Percentiles rank a stretch among this genome's conserved stretches.
These are phyloP conservation scores for Fopius arisanus DNA, from an alignment of 1,140 invertebrate species.

Conservation along the genomic window DNA sequence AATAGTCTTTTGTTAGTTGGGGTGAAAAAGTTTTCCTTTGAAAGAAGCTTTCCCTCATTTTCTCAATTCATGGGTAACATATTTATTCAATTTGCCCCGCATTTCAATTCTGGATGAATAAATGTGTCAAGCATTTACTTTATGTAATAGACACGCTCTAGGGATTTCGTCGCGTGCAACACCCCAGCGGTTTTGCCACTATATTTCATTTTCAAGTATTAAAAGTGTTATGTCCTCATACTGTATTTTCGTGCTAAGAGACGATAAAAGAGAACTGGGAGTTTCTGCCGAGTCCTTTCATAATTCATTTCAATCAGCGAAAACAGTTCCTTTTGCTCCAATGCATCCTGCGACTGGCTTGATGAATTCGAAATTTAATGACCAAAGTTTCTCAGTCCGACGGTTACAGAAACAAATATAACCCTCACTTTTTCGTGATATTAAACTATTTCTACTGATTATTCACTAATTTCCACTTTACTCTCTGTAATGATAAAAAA, in stretches of 20 bases:
- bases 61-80: background rate
- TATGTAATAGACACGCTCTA: background rate
- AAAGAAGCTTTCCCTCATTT: background rate
- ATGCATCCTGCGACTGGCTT: background rate
- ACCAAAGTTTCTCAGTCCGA: background rate
- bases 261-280: background rate
- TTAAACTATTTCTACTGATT: no score
- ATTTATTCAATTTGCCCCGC: background rate
- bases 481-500: no score
- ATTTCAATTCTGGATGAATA: background rate
- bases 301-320: constrained; percentile 8
- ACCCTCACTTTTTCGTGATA: no score
- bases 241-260: background rate
- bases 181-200: background rate
- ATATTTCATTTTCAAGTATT: constrained; percentile 1
- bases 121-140: background rate
- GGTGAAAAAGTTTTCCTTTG: background rate
- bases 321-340: background rate
- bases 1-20: no score
- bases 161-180: background rate
- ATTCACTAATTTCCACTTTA: no score
- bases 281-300: background rate
- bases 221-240: constrained; percentile 1
- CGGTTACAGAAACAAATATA: no score
- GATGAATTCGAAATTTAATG: background rate